These are phyloP conservation scores for Hiodon alosoides DNA, from an alignment of 2,113 vertebrate genomes.

Conservation along the genomic window DNA sequence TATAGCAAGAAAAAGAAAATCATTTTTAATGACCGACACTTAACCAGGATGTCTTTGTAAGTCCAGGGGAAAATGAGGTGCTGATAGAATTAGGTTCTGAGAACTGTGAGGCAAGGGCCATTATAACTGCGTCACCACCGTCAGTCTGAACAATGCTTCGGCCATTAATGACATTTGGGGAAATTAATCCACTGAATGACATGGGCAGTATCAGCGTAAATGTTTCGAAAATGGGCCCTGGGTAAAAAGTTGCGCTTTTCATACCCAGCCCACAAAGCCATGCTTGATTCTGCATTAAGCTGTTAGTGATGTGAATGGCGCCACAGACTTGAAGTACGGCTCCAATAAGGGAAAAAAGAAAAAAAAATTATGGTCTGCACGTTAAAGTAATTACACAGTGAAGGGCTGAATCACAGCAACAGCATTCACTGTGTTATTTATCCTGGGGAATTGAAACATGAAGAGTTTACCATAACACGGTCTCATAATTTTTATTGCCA, in stretches of 20 bases:
- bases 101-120: not conserved
- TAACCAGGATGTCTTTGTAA: not conserved
- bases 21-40: slow-evolving; percentile 4
- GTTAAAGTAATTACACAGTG: slow-evolving; percentile 41
- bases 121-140: not conserved
- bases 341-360: slow-evolving; percentile 37
- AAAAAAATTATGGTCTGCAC: slow-evolving; percentile 30
- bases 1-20: not conserved
- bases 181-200: slow-evolving; percentile 47
- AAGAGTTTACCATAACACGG: slow-evolving; percentile 46
- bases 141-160: not conserved
- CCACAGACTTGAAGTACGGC: slow-evolving; percentile 46
- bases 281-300: slow-evolving; percentile 51
- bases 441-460: slow-evolving; percentile 49
- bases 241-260: slow-evolving; percentile 45
- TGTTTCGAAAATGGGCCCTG: slow-evolving; percentile 36
- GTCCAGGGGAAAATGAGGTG: not conserved
- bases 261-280: slow-evolving; percentile 47
- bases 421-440: slow-evolving; percentile 32
- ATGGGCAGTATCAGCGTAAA: slow-evolving; percentile 45
- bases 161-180: slow-evolving; percentile 47
- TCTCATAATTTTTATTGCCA: slow-evolving; percentile 42
- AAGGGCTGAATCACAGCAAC: not conserved
- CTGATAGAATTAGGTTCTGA: not conserved
- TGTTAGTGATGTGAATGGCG: slow-evolving; percentile 56